Evolutionary conservation across 1,140 invertebrate genomes (phyloP), one percentile per base, ranked within the genome.

Genomic region (Schmidtea mediterranea): DNA sequence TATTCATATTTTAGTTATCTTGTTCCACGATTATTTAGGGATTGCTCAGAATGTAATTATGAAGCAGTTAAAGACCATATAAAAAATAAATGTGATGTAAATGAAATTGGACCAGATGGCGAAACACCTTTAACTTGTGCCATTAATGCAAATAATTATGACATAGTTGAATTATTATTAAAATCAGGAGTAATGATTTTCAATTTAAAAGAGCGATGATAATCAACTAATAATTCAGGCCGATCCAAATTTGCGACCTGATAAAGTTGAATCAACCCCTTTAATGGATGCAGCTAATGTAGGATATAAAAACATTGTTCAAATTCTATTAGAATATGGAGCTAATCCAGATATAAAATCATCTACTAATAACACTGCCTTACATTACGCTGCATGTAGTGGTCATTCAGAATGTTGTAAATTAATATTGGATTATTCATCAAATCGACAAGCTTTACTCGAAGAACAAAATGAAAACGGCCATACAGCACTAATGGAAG

Each of bases 381-480:
- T 97, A 36, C 95, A 95, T 81, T 94, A 92, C 70, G 87, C 84
- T 38, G 92, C 86, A 64, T 84, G 84, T 54, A 82, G 82, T 59
- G 89, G 89, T 2, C 83, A 92, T 68, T 78, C 79, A 57, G 79
- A 84, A 53, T 82, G 87, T 52, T 87, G 94, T 18, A 57, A 63
- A 54, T 77, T 79, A 46, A 67, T 97, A 43, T 71, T 97, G 23
- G 78, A 84, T 56, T 74, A 76, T 58, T 81, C 80, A 49, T 86
- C 86, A 50, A 83, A 90, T 66, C 82, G 94, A 9, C 26, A 32
- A 32, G 26, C 26, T 6, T 32, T 32, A 32, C 16, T 24, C 18
- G 90, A 97, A 69, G 84, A 89, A 67, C 82, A 92, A 65, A 95
- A 94, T 70, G 87, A 94, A 67, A 94, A 94, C 66, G 86, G 87